Conservation (phyloP, 2,888 invertebrate species). For the Cecidostiba fungosa region DNA sequence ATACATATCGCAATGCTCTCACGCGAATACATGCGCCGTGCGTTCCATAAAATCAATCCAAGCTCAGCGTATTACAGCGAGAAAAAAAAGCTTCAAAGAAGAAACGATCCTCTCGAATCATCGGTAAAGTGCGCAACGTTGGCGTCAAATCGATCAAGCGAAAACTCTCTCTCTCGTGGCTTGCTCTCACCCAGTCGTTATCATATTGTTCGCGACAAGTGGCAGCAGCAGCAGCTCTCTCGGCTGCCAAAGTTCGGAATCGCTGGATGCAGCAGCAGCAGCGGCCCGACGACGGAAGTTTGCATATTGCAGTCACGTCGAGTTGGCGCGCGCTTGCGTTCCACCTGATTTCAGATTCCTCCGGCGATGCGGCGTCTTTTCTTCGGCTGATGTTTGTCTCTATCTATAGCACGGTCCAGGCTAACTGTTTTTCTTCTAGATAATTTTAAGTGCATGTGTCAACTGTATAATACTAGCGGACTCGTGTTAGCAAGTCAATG, state of each 20-base stretch:
- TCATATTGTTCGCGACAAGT: constrained; percentile 3
- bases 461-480: too few relatives aligned
- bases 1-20: neutral
- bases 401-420: neutral
- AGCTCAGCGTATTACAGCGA: neutral
- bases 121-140: neutral
- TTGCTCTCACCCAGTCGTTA: neutral
- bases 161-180: constrained; percentile 2
- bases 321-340: constrained; percentile 65
- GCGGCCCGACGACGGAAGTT: constrained; percentile 57
- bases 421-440: neutral
- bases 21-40: neutral
- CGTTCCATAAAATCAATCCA: neutral
- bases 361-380: constrained; percentile 63
- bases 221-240: neutral
- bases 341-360: constrained; percentile 76
- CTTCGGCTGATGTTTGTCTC: constrained; percentile 40
- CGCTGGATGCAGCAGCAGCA: neutral
- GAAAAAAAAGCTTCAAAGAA: neutral
- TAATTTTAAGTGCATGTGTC: neutral
- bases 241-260: constrained; percentile 41
- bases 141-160: neutral
- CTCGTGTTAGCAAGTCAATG: neutral
- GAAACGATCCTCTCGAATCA: neutral
- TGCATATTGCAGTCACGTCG: constrained; percentile 77